Evolutionary conservation across 2,888 invertebrate species (phyloP).

Genomic region (Habrosyne pyritoides): DNA sequence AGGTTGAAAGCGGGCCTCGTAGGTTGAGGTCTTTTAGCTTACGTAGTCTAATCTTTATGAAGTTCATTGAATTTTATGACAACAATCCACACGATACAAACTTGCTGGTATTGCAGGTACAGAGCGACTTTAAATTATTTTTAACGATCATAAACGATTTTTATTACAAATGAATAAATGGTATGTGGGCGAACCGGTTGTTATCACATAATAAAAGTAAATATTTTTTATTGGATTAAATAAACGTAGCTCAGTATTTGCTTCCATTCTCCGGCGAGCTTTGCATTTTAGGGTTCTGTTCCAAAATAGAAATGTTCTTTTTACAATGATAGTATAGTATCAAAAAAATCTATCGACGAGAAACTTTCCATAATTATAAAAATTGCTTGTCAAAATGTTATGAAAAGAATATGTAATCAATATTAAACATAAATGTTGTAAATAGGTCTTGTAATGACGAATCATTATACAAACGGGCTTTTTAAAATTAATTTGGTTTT

Average conservation of each 20-base stretch:
- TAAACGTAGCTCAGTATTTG: background rate
- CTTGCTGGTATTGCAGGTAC: background rate
- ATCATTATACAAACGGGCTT: too few species aligned
- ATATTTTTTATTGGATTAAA: background rate
- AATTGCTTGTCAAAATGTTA: too few species aligned
- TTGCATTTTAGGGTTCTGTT: conserved; percentile 2
- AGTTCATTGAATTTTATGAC: conserved; percentile 29
- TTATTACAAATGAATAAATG: conserved; percentile 19
- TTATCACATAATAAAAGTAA: conserved; percentile 25
- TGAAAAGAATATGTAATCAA: too few species aligned
- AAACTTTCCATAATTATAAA: too few species aligned
- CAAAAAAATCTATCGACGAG: too few species aligned
- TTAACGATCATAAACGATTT: conserved; percentile 30
- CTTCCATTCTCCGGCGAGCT: background rate
- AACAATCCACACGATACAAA: conserved; percentile 24
- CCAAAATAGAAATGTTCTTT: too few species aligned
- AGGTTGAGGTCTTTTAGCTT: background rate
- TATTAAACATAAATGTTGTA: too few species aligned
- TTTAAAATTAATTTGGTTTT: too few species aligned
- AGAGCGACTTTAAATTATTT: background rate
- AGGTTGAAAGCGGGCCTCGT: conserved; percentile 18
- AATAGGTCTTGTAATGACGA: too few species aligned
- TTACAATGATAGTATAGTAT: too few species aligned
- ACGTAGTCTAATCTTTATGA: conserved; percentile 20
- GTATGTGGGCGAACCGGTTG: conserved; percentile 7